A percentile compares a stretch with the other conserved stretches of the same genome.
phyloP scores from a whole-genome alignment of 2,113 vertebrate species.

The Bombycilla garrulus region DNA sequence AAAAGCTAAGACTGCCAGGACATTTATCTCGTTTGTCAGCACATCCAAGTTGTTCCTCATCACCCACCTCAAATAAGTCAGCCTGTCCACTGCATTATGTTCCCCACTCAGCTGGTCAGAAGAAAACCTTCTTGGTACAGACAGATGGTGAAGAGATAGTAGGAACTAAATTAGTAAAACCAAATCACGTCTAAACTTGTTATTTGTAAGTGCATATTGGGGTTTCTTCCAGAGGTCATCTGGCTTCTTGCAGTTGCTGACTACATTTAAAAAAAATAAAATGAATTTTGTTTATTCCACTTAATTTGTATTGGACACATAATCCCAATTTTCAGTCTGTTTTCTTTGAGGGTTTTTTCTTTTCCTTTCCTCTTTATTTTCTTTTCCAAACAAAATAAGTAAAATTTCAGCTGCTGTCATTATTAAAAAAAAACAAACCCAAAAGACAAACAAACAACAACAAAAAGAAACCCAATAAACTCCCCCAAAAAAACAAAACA shows the following conservation, averaged over 20 bases:
- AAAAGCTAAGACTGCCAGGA: background rate
- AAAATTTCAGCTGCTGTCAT: background rate
- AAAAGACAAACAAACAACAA: too few relatives aligned
- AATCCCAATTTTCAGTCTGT: background rate
- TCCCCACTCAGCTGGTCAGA: background rate
- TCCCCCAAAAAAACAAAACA: too few relatives aligned
- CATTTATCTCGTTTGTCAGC: background rate
- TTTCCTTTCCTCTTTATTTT: background rate
- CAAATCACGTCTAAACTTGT: background rate
- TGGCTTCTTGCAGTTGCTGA: constrained; percentile 11
- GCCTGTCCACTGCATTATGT: background rate
- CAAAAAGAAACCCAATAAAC: too few relatives aligned
- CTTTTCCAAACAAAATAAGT: background rate
- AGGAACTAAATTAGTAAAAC: background rate
- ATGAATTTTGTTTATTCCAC: background rate
- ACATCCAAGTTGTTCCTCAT: background rate
- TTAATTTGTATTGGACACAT: background rate
- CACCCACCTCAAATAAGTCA: background rate
- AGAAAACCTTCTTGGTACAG: background rate
- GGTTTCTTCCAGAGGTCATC: background rate
- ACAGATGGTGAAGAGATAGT: background rate
- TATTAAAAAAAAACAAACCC: background rate
- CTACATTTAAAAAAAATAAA: background rate
- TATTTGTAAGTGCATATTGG: background rate
- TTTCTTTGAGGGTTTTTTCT: background rate